A percentile compares a stretch with the other conserved stretches of the same genome.
These are phyloP conservation scores for Meta bourneti DNA, from an alignment of 2,888 invertebrate genomes.

Conservation along the genomic window DNA sequence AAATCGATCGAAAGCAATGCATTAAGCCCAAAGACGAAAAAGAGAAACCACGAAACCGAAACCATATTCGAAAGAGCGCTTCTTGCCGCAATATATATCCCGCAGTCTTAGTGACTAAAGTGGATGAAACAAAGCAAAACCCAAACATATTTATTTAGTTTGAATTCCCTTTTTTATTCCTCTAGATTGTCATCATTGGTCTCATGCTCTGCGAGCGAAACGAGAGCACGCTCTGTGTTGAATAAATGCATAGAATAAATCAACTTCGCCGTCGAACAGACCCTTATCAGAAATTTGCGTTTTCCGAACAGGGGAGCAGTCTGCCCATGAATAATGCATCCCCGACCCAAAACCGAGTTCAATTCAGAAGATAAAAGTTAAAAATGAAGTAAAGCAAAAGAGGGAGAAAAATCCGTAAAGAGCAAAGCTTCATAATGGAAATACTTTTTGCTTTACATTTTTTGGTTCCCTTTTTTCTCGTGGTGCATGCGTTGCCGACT, in stretches of 20 bases:
- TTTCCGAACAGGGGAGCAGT: slow-evolving; percentile 3
- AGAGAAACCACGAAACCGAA: slow-evolving; percentile 6
- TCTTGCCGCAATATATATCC: not conserved
- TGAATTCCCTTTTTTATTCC: not conserved
- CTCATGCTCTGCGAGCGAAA: not conserved
- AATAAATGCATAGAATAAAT: slow-evolving; percentile 59
- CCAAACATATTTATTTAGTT: slow-evolving; percentile 35
- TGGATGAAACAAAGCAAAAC: not conserved
- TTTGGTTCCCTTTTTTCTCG: not conserved
- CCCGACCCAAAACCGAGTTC: slow-evolving; percentile 12
- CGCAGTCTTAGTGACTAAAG: not conserved
- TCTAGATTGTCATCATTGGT: slow-evolving; percentile 36
- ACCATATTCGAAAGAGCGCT: not conserved
- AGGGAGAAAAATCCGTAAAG: not conserved
- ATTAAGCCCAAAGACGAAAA: not conserved
- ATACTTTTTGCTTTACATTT: not conserved
- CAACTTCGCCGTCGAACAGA: slow-evolving; percentile 14
- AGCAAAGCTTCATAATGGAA: slow-evolving; percentile 35
- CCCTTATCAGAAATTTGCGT: slow-evolving; percentile 42
- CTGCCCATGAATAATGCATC: slow-evolving; percentile 43
- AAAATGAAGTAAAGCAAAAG: not conserved
- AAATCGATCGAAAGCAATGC: too few species aligned
- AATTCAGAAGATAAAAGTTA: slow-evolving; percentile 39
- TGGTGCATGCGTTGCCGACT: not conserved
- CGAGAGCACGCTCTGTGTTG: slow-evolving; percentile 1